These are phyloP conservation scores for Addax nasomaculatus DNA, from an alignment of 2,113 vertebrate species.

Conservation along the genomic window DNA sequence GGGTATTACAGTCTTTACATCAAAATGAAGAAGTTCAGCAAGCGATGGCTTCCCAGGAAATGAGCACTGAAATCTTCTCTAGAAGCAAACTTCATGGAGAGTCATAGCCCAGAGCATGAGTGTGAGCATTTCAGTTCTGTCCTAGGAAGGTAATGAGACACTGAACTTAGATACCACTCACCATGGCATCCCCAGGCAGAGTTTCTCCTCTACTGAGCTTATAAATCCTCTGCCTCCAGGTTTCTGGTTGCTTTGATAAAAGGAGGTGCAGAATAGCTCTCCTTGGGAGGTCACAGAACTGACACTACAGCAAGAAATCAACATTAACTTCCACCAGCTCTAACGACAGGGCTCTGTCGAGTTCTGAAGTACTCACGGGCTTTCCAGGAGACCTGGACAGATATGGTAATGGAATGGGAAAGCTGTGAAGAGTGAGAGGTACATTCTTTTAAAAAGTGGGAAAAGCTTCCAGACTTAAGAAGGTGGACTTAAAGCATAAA, in stretches of 20 bases:
- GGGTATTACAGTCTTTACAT: neutral
- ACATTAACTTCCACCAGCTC: neutral
- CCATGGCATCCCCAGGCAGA: neutral
- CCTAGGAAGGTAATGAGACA: neutral
- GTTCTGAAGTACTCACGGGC: neutral
- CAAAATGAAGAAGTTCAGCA: neutral
- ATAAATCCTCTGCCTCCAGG: neutral
- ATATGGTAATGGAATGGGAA: neutral
- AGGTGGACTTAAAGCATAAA: neutral
- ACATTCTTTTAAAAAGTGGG: slow-evolving; percentile 37
- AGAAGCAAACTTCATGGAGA: neutral
- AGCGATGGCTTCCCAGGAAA: neutral
- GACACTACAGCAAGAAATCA: neutral
- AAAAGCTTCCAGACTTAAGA: neutral
- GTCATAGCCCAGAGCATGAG: neutral
- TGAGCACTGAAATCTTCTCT: neutral
- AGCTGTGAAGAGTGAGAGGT: slow-evolving; percentile 1
- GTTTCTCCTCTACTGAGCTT: neutral
- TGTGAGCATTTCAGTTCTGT: neutral
- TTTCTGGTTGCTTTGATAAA: neutral
- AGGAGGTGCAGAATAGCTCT: neutral
- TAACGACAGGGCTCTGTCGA: neutral
- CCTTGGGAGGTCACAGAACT: neutral
- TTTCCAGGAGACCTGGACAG: slow-evolving; percentile 2
- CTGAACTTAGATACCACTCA: neutral